Conservation (phyloP, 1,140 invertebrate species). For the Pentalonia nigronervosa region DNA sequence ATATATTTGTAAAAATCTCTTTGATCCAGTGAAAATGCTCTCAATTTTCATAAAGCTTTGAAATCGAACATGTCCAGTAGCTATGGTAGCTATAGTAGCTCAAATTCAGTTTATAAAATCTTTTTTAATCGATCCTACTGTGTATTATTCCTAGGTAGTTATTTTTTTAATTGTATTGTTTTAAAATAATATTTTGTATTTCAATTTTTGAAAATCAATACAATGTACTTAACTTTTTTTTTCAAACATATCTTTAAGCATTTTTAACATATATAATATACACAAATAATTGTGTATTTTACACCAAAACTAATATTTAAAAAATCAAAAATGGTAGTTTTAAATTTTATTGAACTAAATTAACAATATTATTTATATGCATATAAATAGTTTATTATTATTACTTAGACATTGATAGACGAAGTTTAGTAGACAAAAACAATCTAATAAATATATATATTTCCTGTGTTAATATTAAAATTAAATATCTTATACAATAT, state of each 20-base stretch:
- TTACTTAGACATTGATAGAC: background rate
- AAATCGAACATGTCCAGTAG: background rate
- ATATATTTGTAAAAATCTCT: background rate
- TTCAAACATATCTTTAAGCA: background rate
- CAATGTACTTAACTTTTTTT: background rate
- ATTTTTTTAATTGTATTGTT: background rate
- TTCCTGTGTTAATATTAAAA: background rate
- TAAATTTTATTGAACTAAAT: no score
- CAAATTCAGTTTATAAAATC: background rate
- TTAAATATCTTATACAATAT: background rate
- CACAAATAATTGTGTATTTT: background rate
- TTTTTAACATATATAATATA: no score
- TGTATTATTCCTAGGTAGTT: background rate
- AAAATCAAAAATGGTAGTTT: no score
- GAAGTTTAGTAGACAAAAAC: background rate
- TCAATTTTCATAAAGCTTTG: background rate
- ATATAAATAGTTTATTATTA: background rate
- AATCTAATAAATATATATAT: background rate
- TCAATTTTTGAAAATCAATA: background rate
- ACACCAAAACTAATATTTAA: background rate
- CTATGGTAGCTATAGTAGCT: no score
- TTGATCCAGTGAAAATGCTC: background rate
- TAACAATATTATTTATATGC: background rate
- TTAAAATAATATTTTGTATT: background rate
- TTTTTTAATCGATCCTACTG: background rate